Evolutionary conservation across 2,888 invertebrate species (phyloP).

Genomic region (Marronus borbonicus): DNA sequence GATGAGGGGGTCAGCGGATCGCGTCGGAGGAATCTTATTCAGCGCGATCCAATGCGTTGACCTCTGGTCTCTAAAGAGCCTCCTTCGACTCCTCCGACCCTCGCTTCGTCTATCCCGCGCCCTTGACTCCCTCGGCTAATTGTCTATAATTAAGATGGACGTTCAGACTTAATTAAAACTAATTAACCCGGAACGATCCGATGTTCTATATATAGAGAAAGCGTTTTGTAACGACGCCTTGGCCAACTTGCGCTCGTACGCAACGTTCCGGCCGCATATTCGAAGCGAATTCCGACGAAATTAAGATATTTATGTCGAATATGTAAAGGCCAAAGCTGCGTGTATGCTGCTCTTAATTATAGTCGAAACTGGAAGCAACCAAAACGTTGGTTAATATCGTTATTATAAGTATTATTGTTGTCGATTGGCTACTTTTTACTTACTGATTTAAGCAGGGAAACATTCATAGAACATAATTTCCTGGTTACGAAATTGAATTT

Average conservation of each 20-base stretch:
- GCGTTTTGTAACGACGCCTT: slow-evolving; percentile 27
- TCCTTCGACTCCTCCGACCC: neutral
- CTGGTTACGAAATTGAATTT: too few species aligned
- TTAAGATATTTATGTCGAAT: neutral
- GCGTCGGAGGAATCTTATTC: neutral
- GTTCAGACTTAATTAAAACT: slow-evolving; percentile 58
- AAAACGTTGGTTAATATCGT: too few species aligned
- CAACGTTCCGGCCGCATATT: neutral
- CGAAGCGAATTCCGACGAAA: slow-evolving; percentile 8
- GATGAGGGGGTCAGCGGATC: slow-evolving; percentile 44
- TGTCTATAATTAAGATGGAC: slow-evolving; percentile 61
- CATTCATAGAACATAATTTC: too few species aligned
- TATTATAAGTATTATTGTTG: too few species aligned
- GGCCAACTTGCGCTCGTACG: neutral
- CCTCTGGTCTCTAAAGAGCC: neutral
- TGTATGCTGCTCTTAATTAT: neutral
- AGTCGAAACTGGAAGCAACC: too few species aligned
- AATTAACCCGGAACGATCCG: slow-evolving; percentile 56
- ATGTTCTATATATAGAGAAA: slow-evolving; percentile 52
- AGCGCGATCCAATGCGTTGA: slow-evolving; percentile 13
- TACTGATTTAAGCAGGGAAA: too few species aligned
- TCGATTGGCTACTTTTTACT: too few species aligned
- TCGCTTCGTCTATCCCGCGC: too few species aligned
- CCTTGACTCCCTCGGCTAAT: slow-evolving; percentile 56
- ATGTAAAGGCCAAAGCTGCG: neutral